Conservation (phyloP, 1,140 invertebrate species). For the Brevipalpus yothersi region DNA sequence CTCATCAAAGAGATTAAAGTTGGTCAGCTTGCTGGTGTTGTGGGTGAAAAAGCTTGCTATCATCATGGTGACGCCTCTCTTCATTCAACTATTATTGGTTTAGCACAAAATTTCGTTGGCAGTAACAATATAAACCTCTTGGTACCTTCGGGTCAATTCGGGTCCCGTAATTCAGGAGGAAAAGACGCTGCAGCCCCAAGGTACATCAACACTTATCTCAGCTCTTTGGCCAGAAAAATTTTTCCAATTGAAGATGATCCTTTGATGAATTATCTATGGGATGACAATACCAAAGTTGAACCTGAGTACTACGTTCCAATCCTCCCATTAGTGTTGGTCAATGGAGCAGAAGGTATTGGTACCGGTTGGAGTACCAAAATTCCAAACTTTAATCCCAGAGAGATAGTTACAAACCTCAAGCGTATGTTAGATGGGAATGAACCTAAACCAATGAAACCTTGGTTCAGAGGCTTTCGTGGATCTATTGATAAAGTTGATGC, state of each 20-base stretch:
- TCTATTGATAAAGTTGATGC: slow-evolving; percentile 45
- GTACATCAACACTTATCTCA: slow-evolving; percentile 88
- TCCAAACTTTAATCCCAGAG: slow-evolving; percentile 80
- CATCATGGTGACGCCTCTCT: slow-evolving; percentile 93
- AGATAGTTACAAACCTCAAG: slow-evolving; percentile 63
- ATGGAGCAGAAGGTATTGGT: slow-evolving; percentile 92
- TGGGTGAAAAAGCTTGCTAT: slow-evolving; percentile 89
- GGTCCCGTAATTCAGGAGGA: slow-evolving; percentile 35
- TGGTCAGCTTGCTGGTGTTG: slow-evolving; percentile 86
- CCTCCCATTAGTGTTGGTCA: slow-evolving; percentile 86
- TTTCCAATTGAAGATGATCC: slow-evolving; percentile 76
- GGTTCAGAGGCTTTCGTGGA: slow-evolving; percentile 80
- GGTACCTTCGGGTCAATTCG: slow-evolving; percentile 88
- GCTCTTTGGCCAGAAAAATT: slow-evolving; percentile 50
- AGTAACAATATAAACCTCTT: slow-evolving; percentile 95
- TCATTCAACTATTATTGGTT: slow-evolving; percentile 83
- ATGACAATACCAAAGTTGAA: slow-evolving; percentile 86
- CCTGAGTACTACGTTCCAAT: slow-evolving; percentile 82
- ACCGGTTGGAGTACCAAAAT: slow-evolving; percentile 98
- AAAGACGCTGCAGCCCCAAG: slow-evolving; percentile 80
- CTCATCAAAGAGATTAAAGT: slow-evolving; percentile 94
- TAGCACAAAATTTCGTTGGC: slow-evolving; percentile 95
- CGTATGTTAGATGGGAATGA: slow-evolving; percentile 58
- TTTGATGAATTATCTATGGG: slow-evolving; percentile 58
- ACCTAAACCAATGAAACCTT: slow-evolving; percentile 51